Conservation (phyloP, 2,888 invertebrate genomes). For the Cosmopolites sordidus region DNA sequence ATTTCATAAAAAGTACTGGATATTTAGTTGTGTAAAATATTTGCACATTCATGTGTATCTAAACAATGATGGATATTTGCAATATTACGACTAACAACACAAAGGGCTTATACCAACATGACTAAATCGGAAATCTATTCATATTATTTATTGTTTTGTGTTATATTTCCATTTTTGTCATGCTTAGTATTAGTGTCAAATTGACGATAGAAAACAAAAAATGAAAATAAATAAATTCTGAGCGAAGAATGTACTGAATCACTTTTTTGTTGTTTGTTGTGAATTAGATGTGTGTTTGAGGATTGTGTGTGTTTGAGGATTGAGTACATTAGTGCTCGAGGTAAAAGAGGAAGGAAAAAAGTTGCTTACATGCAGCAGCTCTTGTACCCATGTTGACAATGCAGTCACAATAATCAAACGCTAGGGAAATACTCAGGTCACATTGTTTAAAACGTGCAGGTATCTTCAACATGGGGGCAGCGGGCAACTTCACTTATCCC, state of each 20-base stretch:
- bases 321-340: conserved; percentile 14
- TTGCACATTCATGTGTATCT: background rate
- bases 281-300: too few species aligned
- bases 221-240: too few species aligned
- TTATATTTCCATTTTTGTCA: too few species aligned
- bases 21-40: background rate
- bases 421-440: conserved; percentile 52
- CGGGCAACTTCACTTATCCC: conserved; percentile 49
- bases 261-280: too few species aligned
- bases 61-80: conserved; percentile 10
- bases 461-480: conserved; percentile 52
- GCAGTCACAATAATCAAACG: conserved; percentile 53
- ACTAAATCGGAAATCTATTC: background rate
- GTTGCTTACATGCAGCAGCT: conserved; percentile 85
- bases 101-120: conserved; percentile 12
- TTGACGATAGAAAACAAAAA: too few species aligned
- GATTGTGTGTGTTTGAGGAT: too few species aligned
- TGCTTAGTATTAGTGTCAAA: too few species aligned
- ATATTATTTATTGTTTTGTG: too few species aligned
- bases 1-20: too few species aligned
- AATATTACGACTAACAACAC: conserved; percentile 20
- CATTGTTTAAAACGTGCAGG: conserved; percentile 53
- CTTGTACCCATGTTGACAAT: conserved; percentile 81
- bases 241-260: too few species aligned
- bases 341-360: conserved; percentile 28